Percentiles rank a stretch among this genome's conserved stretches.
These are phyloP conservation scores for Sesamia inferens DNA, from an alignment of 2,888 invertebrate species.

Conservation along the genomic window DNA sequence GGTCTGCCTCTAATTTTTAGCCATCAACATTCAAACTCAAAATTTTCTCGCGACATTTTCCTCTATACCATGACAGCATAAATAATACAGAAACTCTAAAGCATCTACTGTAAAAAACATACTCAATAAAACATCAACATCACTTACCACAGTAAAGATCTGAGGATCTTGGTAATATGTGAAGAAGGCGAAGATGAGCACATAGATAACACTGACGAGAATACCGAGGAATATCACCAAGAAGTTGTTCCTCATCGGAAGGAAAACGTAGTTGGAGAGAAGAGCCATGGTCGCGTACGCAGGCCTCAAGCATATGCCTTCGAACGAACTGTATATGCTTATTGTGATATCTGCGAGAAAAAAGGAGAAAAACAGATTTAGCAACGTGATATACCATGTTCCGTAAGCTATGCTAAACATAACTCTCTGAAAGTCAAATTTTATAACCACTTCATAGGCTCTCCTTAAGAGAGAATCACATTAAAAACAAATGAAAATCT, in stretches of 20 bases:
- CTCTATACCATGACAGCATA: no score
- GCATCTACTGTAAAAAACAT: background rate
- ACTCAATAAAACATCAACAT: background rate
- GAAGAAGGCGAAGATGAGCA: constrained; percentile 84
- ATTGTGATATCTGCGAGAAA: constrained; percentile 90
- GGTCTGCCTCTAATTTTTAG: background rate
- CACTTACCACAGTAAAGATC: constrained; percentile 81
- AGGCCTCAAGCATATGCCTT: constrained; percentile 90
- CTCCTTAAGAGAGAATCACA: no score
- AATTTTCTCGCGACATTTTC: background rate
- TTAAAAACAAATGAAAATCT: no score
- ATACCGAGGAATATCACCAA: constrained; percentile 93
- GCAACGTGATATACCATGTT: no score
- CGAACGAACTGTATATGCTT: constrained; percentile 91
- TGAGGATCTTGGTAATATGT: constrained; percentile 78
- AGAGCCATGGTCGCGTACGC: constrained; percentile 93
- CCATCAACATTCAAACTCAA: background rate
- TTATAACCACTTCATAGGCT: no score
- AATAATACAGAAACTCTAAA: no score
- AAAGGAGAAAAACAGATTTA: background rate
- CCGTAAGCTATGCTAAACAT: background rate
- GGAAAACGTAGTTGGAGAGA: constrained; percentile 95
- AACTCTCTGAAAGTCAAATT: background rate
- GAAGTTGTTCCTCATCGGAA: constrained; percentile 94
- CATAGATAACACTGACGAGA: constrained; percentile 92